Conservation (phyloP, 2,888 invertebrate species). For the Ommatoiulus sabulosus region DNA sequence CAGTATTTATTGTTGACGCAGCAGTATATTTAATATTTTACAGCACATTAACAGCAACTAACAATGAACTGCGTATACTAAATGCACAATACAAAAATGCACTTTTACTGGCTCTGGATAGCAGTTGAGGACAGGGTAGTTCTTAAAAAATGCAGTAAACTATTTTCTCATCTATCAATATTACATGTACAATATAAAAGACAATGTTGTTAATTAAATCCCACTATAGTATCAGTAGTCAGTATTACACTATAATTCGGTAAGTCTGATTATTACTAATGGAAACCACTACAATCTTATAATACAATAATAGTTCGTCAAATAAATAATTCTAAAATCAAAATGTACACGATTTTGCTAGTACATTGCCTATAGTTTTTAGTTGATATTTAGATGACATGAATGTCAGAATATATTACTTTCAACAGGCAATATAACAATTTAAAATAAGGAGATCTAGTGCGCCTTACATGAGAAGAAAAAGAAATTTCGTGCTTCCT, state of each 20-base stretch:
- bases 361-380: neutral
- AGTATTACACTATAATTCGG: neutral
- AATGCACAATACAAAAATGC: neutral
- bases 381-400: neutral
- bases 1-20: neutral
- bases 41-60: neutral
- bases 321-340: constrained; percentile 15
- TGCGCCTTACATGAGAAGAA: neutral
- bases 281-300: neutral
- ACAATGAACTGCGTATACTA: neutral
- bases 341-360: neutral
- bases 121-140: constrained; percentile 24
- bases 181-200: neutral
- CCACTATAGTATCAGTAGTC: neutral
- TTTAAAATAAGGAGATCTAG: neutral
- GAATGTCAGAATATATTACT: constrained; percentile 18
- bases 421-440: neutral
- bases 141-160: neutral
- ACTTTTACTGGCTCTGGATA: neutral
- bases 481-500: neutral
- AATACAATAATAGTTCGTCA: constrained; percentile 14
- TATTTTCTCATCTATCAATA: neutral
- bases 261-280: neutral
- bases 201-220: neutral
- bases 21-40: neutral